Evolutionary conservation across 2,797 vertebrate genomes (phyloP).

Genomic region (Sebastes matsubarae): DNA sequence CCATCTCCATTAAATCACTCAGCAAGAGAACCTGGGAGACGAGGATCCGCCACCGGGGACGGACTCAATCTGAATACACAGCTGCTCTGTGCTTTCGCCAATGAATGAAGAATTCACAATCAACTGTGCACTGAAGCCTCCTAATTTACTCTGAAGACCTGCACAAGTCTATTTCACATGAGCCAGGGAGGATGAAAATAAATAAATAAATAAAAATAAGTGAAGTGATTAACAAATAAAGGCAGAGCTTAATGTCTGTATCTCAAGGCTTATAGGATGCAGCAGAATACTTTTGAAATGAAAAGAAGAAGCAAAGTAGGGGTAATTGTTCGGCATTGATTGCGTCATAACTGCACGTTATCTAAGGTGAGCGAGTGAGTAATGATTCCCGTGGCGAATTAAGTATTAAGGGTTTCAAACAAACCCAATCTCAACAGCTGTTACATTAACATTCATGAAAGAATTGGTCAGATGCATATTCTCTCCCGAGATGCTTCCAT

Average conservation of each 20-base stretch:
- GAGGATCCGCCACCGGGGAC: constrained; percentile 47
- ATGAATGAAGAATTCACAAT: constrained; percentile 52
- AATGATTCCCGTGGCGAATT: constrained; percentile 18
- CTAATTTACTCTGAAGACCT: constrained; percentile 36
- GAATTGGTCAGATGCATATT: constrained; percentile 14
- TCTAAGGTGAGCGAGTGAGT: constrained; percentile 6
- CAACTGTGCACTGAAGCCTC: constrained; percentile 27
- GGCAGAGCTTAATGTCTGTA: neutral
- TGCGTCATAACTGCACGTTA: constrained; percentile 10
- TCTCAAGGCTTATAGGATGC: neutral
- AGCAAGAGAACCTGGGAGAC: constrained; percentile 46
- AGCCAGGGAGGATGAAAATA: neutral
- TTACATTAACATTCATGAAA: constrained; percentile 48
- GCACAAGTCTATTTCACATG: constrained; percentile 14
- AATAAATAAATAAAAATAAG: neutral
- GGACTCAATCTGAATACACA: constrained; percentile 60
- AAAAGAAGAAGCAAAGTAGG: constrained; percentile 10
- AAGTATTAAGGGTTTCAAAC: constrained; percentile 18
- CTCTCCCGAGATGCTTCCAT: constrained; percentile 13
- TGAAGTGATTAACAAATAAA: constrained; percentile 28
- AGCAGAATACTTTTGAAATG: neutral
- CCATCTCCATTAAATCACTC: constrained; percentile 54
- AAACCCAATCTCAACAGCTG: constrained; percentile 13
- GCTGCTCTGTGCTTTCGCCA: constrained; percentile 61
- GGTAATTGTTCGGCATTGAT: constrained; percentile 41